Evolutionary conservation across 1,140 invertebrate species (phyloP).

Genomic region (Zaprionus vittiger): DNA sequence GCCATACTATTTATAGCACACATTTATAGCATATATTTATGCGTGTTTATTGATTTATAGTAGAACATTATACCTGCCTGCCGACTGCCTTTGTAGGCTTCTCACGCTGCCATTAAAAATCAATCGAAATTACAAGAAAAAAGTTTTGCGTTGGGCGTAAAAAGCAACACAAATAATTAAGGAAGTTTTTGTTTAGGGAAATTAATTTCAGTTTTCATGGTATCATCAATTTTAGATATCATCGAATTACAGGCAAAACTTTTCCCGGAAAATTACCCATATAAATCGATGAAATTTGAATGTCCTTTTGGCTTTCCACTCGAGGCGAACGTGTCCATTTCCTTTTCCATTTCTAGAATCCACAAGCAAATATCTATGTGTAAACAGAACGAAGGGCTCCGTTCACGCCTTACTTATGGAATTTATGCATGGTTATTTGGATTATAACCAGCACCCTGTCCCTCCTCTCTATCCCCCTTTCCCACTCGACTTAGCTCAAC

Average conservation of each 20-base stretch:
- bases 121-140: slow-evolving; percentile 49
- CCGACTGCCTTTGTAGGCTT: slow-evolving; percentile 5
- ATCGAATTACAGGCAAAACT: slow-evolving; percentile 2
- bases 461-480: not conserved
- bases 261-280: slow-evolving; percentile 1
- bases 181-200: slow-evolving; percentile 5
- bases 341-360: slow-evolving; percentile 19
- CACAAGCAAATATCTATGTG: slow-evolving; percentile 56
- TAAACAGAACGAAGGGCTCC: slow-evolving; percentile 50
- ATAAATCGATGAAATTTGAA: slow-evolving; percentile 17
- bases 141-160: not conserved
- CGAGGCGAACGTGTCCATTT: slow-evolving; percentile 15
- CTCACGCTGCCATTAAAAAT: slow-evolving; percentile 50
- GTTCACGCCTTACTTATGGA: slow-evolving; percentile 62
- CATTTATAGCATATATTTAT: slow-evolving; percentile 52
- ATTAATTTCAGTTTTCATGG: slow-evolving; percentile 9
- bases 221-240: not conserved
- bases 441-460: slow-evolving; percentile 49
- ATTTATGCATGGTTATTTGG: slow-evolving; percentile 74
- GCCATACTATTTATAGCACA: slow-evolving; percentile 50
- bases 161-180: slow-evolving; percentile 16
- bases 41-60: slow-evolving; percentile 56
- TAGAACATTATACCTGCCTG: slow-evolving; percentile 24
- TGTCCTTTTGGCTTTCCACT: slow-evolving; percentile 10
- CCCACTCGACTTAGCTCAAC: not conserved